These are phyloP conservation scores for Alligator sinensis DNA, from an alignment of 2,113 vertebrate genomes.

Conservation along the genomic window DNA sequence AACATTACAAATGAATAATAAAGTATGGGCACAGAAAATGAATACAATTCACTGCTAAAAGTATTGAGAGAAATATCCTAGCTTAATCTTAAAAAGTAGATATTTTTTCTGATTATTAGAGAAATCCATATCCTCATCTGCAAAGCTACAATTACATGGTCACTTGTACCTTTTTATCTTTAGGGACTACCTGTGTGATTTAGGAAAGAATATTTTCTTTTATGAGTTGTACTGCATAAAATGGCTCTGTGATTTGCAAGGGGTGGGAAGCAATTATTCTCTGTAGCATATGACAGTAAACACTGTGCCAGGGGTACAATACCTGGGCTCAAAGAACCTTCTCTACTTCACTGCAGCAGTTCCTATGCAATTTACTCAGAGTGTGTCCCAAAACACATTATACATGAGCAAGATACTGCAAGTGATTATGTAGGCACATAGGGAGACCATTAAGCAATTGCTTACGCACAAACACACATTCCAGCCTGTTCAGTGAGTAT, in stretches of 20 bases:
- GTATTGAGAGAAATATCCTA: too few relatives aligned
- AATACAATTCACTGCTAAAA: too few relatives aligned
- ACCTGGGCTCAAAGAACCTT: not conserved
- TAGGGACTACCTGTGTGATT: fast-evolving
- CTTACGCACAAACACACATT: not conserved
- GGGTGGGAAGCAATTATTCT: not conserved
- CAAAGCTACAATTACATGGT: not conserved
- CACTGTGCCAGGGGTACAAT: not conserved
- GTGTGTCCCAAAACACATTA: too few relatives aligned
- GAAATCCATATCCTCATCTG: not conserved
- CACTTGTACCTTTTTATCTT: not conserved
- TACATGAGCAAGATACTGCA: too few relatives aligned
- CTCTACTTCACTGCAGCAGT: too few relatives aligned
- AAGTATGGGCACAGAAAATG: too few relatives aligned
- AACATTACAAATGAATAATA: too few relatives aligned
- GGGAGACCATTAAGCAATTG: not conserved
- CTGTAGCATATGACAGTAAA: not conserved
- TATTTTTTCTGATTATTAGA: not conserved
- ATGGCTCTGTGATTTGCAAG: not conserved
- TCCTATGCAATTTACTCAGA: not conserved
- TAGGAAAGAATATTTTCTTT: not conserved
- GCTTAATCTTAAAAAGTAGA: too few relatives aligned
- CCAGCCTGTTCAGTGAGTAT: not conserved
- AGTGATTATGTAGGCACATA: fast-evolving
- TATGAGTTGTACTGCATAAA: too few relatives aligned